Conservation (phyloP, 2,888 invertebrate species). For the Leptopilina myrica region DNA sequence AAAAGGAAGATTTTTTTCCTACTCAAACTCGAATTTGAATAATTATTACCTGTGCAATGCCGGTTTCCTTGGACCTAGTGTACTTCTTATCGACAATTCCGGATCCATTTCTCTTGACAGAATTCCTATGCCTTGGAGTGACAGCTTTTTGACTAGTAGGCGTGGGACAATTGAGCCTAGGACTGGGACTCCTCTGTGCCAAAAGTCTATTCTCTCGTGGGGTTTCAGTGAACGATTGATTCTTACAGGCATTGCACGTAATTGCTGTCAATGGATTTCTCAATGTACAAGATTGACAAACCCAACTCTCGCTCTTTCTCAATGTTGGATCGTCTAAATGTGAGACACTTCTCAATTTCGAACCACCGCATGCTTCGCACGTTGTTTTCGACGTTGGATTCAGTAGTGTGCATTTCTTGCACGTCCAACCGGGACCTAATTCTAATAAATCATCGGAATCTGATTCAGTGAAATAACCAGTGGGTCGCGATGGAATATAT, state of each 20-base stretch:
- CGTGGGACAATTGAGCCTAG: conserved; percentile 63
- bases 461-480: conserved; percentile 72
- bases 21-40: neutral
- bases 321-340: conserved; percentile 83
- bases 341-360: conserved; percentile 84
- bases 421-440: conserved; percentile 82
- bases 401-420: conserved; percentile 91
- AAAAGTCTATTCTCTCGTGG: conserved; percentile 65
- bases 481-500: conserved; percentile 75
- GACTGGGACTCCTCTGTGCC: conserved; percentile 73
- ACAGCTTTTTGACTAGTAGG: conserved; percentile 68
- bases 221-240: conserved; percentile 77
- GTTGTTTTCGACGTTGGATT: conserved; percentile 85
- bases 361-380: conserved; percentile 93
- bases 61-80: conserved; percentile 67
- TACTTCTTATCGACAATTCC: conserved; percentile 67
- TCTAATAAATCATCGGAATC: conserved; percentile 81
- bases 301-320: conserved; percentile 86
- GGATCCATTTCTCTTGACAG: conserved; percentile 70
- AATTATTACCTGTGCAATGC: conserved; percentile 62
- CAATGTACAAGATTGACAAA: conserved; percentile 85
- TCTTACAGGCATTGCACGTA: conserved; percentile 88
- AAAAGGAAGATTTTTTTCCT: too few species aligned
- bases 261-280: conserved; percentile 85
- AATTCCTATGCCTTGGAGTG: conserved; percentile 73